A percentile compares a stretch with the other conserved stretches of the same genome.
Conservation (phyloP, 2,797 vertebrate species). For the Kryptopterus vitreolus region DNA sequence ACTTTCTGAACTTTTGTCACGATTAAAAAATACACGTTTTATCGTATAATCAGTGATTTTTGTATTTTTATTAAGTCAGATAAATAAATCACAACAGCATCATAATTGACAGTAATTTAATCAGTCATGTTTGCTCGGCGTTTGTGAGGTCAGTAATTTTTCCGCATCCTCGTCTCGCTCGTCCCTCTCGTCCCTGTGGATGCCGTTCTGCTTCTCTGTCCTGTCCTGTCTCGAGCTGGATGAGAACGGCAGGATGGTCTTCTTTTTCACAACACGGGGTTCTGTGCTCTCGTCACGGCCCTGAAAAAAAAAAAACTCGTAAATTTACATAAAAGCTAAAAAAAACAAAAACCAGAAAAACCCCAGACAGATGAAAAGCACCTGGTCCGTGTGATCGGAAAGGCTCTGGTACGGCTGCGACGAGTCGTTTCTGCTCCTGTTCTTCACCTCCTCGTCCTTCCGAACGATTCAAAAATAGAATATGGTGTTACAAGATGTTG, state of each 20-base stretch:
- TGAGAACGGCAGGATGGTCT: conserved; percentile 42
- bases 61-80: not conserved
- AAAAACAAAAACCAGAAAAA: too few relatives aligned
- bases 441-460: conserved; percentile 51
- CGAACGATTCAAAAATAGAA: not conserved
- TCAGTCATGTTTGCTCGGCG: conserved; percentile 6
- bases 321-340: not conserved
- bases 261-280: conserved; percentile 46
- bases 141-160: conserved; percentile 48
- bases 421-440: conserved; percentile 57
- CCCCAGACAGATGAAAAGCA: conserved; percentile 49
- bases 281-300: conserved; percentile 31
- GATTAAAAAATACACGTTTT: too few relatives aligned
- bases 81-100: not conserved
- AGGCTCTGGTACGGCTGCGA: conserved; percentile 77
- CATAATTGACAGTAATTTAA: not conserved
- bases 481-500: too few relatives aligned
- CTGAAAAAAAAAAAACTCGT: not conserved
- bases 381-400: conserved; percentile 77
- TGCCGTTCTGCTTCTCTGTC: conserved; percentile 46
- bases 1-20: not conserved
- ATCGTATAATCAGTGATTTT: not conserved
- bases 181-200: conserved; percentile 45
- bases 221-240: conserved; percentile 42
- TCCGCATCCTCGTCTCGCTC: conserved; percentile 34